A percentile compares a stretch with the other conserved stretches of the same genome.
phyloP scores from a whole-genome alignment of 30 jellyfish, hydroid and myxozoan genomes.

The Nemopilema nomurai region DNA sequence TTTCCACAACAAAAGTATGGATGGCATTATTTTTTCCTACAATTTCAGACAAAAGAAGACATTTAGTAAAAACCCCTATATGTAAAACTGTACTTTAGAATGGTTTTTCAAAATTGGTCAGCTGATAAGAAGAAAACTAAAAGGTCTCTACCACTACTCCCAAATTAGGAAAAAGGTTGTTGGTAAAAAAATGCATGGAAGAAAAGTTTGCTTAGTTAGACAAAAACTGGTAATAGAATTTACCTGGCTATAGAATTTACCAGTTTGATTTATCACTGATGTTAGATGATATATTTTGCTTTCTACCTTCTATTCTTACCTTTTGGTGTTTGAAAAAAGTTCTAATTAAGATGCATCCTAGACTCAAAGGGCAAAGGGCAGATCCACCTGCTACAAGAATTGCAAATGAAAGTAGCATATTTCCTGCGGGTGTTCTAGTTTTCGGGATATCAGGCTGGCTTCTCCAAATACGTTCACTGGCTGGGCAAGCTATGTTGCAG shows the following conservation, averaged over 20 bases:
- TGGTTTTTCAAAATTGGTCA: not conserved
- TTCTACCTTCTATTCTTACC: slow-evolving; percentile 30
- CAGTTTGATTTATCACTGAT: not conserved
- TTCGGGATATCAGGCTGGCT: slow-evolving; percentile 40
- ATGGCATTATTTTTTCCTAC: slow-evolving; percentile 29
- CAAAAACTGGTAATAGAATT: not conserved
- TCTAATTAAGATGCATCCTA: slow-evolving; percentile 25
- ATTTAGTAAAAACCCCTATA: not conserved
- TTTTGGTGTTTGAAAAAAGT: slow-evolving; percentile 43
- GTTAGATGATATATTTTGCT: not conserved
- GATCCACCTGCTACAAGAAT: slow-evolving; percentile 33
- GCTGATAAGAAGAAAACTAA: not conserved
- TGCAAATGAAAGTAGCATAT: slow-evolving; percentile 36
- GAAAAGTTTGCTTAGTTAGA: not conserved
- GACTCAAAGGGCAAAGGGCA: slow-evolving; percentile 29
- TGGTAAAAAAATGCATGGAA: not conserved
- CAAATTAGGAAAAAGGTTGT: not conserved
- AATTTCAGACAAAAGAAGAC: slow-evolving; percentile 2
- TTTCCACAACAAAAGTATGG: slow-evolving; percentile 9
- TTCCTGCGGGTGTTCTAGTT: slow-evolving; percentile 51
- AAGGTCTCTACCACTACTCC: not conserved
- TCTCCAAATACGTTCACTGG: slow-evolving; percentile 20
- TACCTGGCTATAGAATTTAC: slow-evolving; percentile 3
- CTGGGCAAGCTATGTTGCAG: slow-evolving; percentile 28
- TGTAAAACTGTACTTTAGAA: not conserved